Evolutionary conservation across 2,888 invertebrate species (phyloP).

Genomic region (Eueremaeus valkanovi): DNA sequence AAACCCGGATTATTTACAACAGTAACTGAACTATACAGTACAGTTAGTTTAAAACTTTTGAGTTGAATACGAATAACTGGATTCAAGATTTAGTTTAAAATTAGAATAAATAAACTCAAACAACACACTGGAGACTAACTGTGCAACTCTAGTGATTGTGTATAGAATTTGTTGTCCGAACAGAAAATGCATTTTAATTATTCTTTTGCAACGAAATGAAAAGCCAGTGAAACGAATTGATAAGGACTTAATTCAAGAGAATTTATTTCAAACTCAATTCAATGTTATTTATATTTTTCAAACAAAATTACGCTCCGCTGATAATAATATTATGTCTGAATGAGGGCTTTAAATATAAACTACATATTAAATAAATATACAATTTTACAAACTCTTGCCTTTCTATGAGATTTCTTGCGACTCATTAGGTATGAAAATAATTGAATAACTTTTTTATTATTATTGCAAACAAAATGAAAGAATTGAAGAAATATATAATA

Average conservation of each 20-base stretch:
- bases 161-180: conserved; percentile 8
- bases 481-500: background rate
- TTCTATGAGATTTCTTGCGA: background rate
- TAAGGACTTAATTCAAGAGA: background rate
- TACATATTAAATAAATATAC: background rate
- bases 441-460: background rate
- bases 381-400: background rate
- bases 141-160: background rate
- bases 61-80: no score
- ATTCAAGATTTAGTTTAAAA: background rate
- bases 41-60: no score
- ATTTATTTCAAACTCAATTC: background rate
- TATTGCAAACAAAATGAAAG: no score
- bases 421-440: background rate
- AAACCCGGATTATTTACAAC: no score
- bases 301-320: conserved; percentile 7
- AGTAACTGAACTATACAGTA: no score
- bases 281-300: background rate
- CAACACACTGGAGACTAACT: background rate
- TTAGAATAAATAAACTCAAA: background rate
- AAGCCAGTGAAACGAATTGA: conserved; percentile 23
- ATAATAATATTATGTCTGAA: background rate
- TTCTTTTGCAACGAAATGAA: background rate
- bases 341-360: background rate
- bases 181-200: conserved; percentile 27